These are phyloP conservation scores for Agelastica alni DNA, from an alignment of 2,888 invertebrate genomes.

Conservation along the genomic window DNA sequence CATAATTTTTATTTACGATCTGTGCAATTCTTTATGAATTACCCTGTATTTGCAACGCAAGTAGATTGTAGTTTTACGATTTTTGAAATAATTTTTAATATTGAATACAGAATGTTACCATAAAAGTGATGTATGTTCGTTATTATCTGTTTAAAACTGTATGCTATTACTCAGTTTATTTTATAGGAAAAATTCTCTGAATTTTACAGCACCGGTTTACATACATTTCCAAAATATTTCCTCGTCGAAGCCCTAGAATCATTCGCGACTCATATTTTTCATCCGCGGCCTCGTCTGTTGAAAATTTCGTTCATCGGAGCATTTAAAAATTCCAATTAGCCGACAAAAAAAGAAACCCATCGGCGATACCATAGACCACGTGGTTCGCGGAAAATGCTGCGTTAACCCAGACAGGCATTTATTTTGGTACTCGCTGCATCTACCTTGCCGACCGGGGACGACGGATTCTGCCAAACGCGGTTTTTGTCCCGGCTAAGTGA, in stretches of 20 bases:
- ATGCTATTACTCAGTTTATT: too few relatives aligned
- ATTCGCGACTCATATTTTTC: not conserved
- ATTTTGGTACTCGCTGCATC: conserved; percentile 30
- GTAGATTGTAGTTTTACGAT: too few relatives aligned
- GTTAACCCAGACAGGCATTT: conserved; percentile 48
- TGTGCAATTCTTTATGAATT: too few relatives aligned
- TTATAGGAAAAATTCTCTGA: too few relatives aligned
- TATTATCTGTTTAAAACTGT: too few relatives aligned
- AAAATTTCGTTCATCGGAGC: conserved; percentile 10
- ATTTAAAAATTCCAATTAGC: conserved; percentile 38
- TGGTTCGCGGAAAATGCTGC: conserved; percentile 45
- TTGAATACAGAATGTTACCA: too few relatives aligned
- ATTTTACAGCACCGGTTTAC: too few relatives aligned
- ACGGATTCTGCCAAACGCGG: conserved; percentile 14
- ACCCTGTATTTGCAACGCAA: too few relatives aligned
- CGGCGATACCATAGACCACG: conserved; percentile 46
- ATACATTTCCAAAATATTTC: too few relatives aligned
- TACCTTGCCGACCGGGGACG: conserved; percentile 26
- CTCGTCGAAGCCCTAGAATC: not conserved
- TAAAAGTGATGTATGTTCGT: too few relatives aligned
- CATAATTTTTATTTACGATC: too few relatives aligned
- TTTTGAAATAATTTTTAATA: too few relatives aligned
- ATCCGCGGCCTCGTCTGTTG: not conserved
- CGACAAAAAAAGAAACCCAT: conserved; percentile 34
- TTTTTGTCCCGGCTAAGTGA: conserved; percentile 43